These are phyloP conservation scores for Tipula confusa DNA, from an alignment of 2,888 invertebrate genomes.

Conservation along the genomic window DNA sequence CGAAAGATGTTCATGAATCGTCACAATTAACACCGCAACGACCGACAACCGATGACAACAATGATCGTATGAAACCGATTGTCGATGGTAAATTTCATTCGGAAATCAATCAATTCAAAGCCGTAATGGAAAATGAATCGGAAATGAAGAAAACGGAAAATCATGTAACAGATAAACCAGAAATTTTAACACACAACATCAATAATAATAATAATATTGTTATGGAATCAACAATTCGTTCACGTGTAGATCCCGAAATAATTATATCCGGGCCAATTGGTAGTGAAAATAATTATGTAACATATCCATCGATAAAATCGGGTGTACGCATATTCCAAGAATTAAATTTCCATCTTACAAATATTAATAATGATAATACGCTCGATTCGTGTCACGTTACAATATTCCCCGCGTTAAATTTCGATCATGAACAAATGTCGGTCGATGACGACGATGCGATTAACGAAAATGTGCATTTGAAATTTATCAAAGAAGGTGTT, in stretches of 20 bases:
- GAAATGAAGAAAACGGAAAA: background rate
- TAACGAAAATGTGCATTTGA: conserved; percentile 44
- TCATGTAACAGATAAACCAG: background rate
- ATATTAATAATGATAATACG: conserved; percentile 52
- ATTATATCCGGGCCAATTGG: conserved; percentile 37
- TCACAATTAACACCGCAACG: background rate
- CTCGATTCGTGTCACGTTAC: conserved; percentile 91
- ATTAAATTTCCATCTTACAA: conserved; percentile 65
- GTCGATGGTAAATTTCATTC: conserved; percentile 26
- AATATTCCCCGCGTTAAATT: conserved; percentile 91
- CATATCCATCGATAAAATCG: conserved; percentile 48
- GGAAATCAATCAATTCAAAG: conserved; percentile 26
- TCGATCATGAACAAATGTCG: conserved; percentile 80
- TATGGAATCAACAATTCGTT: background rate
- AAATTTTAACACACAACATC: background rate
- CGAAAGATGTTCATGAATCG: conserved; percentile 17
- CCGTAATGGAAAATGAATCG: conserved; percentile 28
- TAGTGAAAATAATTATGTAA: conserved; percentile 47
- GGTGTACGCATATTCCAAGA: conserved; percentile 88
- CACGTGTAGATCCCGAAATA: background rate
- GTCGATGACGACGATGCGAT: conserved; percentile 48
- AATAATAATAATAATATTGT: background rate
- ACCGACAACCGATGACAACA: background rate
- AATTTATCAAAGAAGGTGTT: conserved; percentile 68
- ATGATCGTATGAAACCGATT: conserved; percentile 27